A percentile compares a stretch with the other conserved stretches of the same genome.
Conservation (phyloP, 92 coral and sea anemone genomes). For the Anthopleura xanthogrammica region DNA sequence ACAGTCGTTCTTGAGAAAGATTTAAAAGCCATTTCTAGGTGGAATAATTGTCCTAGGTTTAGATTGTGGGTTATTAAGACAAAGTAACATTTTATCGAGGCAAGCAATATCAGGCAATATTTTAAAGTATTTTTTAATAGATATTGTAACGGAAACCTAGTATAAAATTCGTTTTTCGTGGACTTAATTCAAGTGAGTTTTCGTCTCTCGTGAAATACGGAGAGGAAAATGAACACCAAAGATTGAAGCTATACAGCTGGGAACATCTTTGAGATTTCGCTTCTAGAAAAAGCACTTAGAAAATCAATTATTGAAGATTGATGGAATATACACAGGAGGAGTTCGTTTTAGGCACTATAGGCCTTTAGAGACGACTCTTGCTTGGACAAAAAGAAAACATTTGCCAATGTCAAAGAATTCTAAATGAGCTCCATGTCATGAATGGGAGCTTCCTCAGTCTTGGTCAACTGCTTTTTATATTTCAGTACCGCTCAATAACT, state of each 20-base stretch:
- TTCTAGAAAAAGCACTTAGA: conserved; percentile 12
- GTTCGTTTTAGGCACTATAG: not conserved
- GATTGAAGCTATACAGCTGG: not conserved
- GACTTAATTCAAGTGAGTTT: not conserved
- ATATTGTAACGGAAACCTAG: not conserved
- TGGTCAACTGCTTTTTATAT: not conserved
- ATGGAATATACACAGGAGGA: conserved; percentile 8
- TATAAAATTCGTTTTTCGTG: not conserved
- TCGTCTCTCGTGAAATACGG: not conserved
- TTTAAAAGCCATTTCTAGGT: not conserved
- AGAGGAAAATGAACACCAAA: not conserved
- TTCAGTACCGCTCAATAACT: not conserved
- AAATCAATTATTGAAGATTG: conserved; percentile 14
- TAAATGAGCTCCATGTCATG: not conserved
- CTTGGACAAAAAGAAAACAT: conserved; percentile 1
- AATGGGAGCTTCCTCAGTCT: not conserved
- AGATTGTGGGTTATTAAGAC: not conserved
- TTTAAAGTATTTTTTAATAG: not conserved
- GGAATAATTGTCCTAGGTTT: not conserved
- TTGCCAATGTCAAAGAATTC: conserved; percentile 6
- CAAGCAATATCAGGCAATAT: not conserved
- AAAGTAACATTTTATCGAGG: not conserved
- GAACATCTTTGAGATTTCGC: conserved; percentile 9
- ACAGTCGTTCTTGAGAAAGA: not conserved
- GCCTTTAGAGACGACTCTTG: not conserved